Evolutionary conservation across 2,888 invertebrate species (phyloP), one percentile per base, ranked within the genome.

Genomic region (Helobdella robusta): DNA sequence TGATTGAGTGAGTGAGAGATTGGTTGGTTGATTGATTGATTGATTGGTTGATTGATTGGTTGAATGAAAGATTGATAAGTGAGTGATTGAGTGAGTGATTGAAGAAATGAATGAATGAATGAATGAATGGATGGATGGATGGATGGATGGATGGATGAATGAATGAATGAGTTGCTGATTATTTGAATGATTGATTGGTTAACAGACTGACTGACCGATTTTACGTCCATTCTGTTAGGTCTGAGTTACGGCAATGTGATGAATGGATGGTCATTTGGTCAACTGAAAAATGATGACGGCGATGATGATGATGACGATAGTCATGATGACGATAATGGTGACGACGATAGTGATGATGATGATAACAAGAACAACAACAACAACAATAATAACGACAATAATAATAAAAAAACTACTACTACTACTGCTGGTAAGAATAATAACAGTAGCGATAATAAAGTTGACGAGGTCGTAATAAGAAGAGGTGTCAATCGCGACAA

Each of bases 261-360:
- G 44, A 15, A n/a, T 11, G 11, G 44, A 40, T 40, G 44, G 44
- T 40, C 11, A 40, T 40, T 40, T 40, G n/a, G n/a, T n/a, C n/a
- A n/a, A n/a, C n/a, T n/a, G n/a, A n/a, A n/a, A n/a, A n/a, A n/a
- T n/a, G n/a, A n/a, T 40, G n/a, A n/a, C n/a, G 44, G 44, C n/a
- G 44, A 40, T 40, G 44, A n/a, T 40, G 44, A n/a, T 40, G 44
- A n/a, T 40, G 44, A 40, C 44, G 44, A n/a, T 40, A 40, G n/a
- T n/a, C n/a, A n/a, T 40, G 44, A 40, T n/a, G 44, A 40, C n/a
- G 44, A 11, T n/a, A n/a, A 40, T 40, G n/a, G n/a, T n/a, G 44
- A 40, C n/a, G 44, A 11, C n/a, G 44, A 40, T 40, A n/a, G n/a
- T 40, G 44, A 40, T 40, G 44, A 40, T 40, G 44, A 40, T 40